Evolutionary conservation across 2,113 vertebrate species (phyloP).

Genomic region (Tricholaema leucomelas): DNA sequence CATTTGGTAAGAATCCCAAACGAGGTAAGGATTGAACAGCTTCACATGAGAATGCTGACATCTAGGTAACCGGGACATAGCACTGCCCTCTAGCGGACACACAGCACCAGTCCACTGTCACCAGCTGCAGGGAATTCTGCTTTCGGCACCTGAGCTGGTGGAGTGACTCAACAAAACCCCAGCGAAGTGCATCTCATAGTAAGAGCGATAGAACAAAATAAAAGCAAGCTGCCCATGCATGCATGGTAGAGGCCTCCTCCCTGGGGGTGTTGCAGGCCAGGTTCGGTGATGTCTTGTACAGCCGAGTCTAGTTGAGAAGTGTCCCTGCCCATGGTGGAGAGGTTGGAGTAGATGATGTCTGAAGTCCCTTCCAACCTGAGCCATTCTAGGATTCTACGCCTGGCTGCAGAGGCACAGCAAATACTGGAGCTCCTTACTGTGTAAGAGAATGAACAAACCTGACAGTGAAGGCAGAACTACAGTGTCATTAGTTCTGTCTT

Average conservation of each 20-base stretch:
- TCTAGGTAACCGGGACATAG: background rate
- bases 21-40: slow-evolving; percentile 14
- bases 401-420: background rate
- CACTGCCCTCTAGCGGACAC: background rate
- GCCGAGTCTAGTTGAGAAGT: too few species aligned
- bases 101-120: accelerated
- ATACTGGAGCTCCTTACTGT: background rate
- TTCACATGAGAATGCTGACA: background rate
- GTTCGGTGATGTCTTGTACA: too few species aligned
- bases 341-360: too few species aligned
- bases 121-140: background rate
- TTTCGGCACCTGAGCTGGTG: background rate
- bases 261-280: too few species aligned
- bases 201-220: background rate
- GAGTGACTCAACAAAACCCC: background rate
- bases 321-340: too few species aligned
- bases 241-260: background rate
- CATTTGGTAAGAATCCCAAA: background rate
- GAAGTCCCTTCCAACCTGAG: too few species aligned
- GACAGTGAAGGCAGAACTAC: background rate
- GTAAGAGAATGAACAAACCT: background rate
- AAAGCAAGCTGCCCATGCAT: background rate
- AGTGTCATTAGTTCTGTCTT: background rate
- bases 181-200: background rate
- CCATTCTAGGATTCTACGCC: too few species aligned